phyloP scores from a whole-genome alignment of 2,797 vertebrate genomes.

The Gastrophryne carolinensis region DNA sequence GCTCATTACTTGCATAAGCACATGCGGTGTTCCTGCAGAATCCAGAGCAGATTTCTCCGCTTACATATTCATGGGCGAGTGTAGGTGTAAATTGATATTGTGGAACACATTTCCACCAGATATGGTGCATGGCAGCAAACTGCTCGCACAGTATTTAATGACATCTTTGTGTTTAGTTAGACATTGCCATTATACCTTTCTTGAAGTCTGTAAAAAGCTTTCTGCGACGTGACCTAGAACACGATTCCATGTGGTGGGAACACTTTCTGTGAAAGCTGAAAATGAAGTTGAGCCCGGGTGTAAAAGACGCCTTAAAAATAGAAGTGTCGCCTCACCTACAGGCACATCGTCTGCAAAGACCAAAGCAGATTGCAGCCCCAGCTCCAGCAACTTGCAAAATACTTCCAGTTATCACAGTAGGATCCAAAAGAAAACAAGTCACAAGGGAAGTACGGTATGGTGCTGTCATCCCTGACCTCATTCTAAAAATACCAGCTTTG shows the following conservation, averaged over 20 bases:
- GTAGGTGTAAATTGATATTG: background rate
- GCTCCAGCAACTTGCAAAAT: background rate
- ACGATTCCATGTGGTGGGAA: background rate
- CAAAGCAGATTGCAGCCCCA: background rate
- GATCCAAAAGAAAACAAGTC: no score
- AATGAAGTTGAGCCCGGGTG: slow-evolving; percentile 21
- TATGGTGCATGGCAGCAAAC: background rate
- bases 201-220: background rate
- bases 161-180: background rate
- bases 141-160: background rate
- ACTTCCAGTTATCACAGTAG: background rate
- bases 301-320: slow-evolving; percentile 8
- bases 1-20: slow-evolving; percentile 10
- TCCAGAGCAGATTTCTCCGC: background rate
- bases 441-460: no score
- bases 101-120: background rate
- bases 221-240: background rate
- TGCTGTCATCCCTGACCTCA: no score
- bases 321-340: background rate
- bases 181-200: background rate
- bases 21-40: background rate
- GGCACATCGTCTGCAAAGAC: background rate
- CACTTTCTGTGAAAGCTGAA: background rate
- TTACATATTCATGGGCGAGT: background rate
- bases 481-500: no score